Evolutionary conservation across 2,797 vertebrate species (phyloP).

Genomic region (Coccyzus lansbergi): DNA sequence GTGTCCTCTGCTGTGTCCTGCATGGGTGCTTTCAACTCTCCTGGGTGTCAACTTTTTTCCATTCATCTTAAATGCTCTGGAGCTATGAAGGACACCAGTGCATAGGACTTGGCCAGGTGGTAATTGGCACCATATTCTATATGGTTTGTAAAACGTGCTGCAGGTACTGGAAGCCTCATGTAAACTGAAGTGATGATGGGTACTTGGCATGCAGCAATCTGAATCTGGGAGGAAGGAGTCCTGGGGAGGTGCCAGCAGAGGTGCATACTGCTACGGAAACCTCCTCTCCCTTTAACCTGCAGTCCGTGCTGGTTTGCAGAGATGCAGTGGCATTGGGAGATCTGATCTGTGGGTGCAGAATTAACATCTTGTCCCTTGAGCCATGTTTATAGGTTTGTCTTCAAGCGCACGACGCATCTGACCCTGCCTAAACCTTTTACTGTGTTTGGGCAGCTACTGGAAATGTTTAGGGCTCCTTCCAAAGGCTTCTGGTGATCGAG

Average conservation of each 20-base stretch:
- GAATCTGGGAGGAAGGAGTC: background rate
- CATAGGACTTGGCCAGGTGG: too few relatives aligned
- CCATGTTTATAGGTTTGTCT: background rate
- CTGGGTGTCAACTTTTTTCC: background rate
- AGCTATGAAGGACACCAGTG: background rate
- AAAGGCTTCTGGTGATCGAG: background rate
- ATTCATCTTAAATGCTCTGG: background rate
- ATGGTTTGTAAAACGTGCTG: background rate
- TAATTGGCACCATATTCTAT: background rate
- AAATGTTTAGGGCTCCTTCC: background rate
- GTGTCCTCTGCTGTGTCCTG: background rate
- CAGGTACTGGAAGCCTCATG: background rate
- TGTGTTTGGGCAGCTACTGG: background rate
- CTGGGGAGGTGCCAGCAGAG: background rate
- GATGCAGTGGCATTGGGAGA: rapidly evolving
- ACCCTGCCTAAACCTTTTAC: background rate
- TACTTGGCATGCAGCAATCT: background rate
- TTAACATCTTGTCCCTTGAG: background rate
- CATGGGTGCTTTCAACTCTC: background rate
- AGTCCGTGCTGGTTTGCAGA: background rate
- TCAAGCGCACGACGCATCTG: rapidly evolving
- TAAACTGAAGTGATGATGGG: background rate
- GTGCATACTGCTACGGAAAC: background rate
- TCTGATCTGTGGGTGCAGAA: background rate
- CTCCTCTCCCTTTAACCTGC: background rate